Base-by-base conservation (phyloP, 1,140 invertebrate genomes). In the Trichogramma pretiosum region DNA sequence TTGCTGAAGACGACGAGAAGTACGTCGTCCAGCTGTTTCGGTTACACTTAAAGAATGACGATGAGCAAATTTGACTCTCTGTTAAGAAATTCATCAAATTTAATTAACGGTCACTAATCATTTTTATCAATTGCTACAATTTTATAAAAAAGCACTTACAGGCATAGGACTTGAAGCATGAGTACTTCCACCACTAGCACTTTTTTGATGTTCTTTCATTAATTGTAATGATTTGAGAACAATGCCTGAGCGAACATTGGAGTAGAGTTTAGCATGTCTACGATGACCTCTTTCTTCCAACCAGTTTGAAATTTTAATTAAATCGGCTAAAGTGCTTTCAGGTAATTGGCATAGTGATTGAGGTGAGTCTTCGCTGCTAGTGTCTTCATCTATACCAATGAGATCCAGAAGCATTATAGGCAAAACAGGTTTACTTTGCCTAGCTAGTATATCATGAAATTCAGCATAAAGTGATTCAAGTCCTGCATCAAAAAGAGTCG, bases 401-500 rank as follows among this genome's bases (percentile, higher is more conserved):
- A 93, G 74, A 70, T 94, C 89, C 56, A 94, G 67, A 18, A 97
- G 73, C 38, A 84, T 78, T 5, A 92, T 84, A 0, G 92, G 83
- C 22, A 89, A 80, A 23, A 95, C 72, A 4, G 91, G 87, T 56
- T 87, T 83, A 56, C 90, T 92, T 70, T 95, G 84, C 48, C 88
- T 82, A 43, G 80, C 81, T 11, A 98, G 68, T 38, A 93, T 74
- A 57, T 89, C 85, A 58, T 89, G 84, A 66, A 95, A 95, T 61
- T 96, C 90, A 53, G 79, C 78, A 58, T 89, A 88, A 19, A 97
- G 66, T 18, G 63, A 56, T 45, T 76, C 74, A 40, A 75, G 65
- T 18, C 75, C 75, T 44, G 64, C 62, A 16, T 63, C 67, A 43
- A 77, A 76, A 9, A 74, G 56, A 57, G 77, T 77, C 60, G 89